These are phyloP conservation scores for Pionites leucogaster DNA, from an alignment of 2,113 vertebrate genomes.

Conservation along the genomic window DNA sequence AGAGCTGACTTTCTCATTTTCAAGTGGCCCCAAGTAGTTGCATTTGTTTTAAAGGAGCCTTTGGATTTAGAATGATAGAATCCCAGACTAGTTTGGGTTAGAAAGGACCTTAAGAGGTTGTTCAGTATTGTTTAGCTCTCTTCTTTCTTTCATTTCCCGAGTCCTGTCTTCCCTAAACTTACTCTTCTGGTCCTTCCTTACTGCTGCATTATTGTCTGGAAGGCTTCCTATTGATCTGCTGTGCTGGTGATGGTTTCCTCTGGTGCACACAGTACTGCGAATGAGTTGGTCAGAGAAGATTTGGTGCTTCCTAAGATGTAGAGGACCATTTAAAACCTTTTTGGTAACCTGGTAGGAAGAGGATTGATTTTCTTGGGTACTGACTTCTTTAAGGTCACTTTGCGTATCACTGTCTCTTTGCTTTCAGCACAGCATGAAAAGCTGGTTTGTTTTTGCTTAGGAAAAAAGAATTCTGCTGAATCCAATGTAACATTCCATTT, in stretches of 20 bases:
- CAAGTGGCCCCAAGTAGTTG: not conserved
- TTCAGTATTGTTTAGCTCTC: not conserved
- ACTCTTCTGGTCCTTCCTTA: not conserved
- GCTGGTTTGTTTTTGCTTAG: not conserved
- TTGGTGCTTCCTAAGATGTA: not conserved
- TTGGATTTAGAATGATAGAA: not conserved
- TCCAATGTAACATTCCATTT: not conserved
- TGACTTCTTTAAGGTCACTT: not conserved
- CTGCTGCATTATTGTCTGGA: constrained; percentile 13
- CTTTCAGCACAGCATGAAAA: not conserved
- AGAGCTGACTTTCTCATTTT: not conserved
- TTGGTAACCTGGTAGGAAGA: not conserved
- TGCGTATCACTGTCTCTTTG: not conserved
- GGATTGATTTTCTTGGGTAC: not conserved
- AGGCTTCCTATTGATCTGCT: constrained; percentile 21
- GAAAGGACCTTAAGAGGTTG: not conserved
- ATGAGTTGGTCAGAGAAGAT: not conserved
- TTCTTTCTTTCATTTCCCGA: not conserved
- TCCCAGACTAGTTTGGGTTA: not conserved
- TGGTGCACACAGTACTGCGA: not conserved
- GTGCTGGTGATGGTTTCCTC: not conserved
- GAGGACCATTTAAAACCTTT: not conserved
- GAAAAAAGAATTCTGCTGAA: not conserved
- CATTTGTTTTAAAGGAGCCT: not conserved
- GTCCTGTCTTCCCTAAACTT: not conserved